phyloP scores from a whole-genome alignment of 2,113 vertebrate genomes.

The Dissostichus mawsoni region DNA sequence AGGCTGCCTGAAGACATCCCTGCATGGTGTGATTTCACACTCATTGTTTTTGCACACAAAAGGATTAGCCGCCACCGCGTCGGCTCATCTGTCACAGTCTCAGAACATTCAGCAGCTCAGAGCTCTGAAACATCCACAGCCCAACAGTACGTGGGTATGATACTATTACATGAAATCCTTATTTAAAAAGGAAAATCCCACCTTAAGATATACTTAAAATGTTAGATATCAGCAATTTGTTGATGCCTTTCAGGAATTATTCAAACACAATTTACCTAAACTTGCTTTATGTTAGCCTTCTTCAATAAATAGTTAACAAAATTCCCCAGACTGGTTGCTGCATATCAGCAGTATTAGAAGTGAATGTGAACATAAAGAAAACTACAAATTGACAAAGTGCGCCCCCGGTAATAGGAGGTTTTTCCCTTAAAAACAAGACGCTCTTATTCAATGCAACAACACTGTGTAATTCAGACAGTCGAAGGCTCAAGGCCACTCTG shows the following conservation, averaged over 20 bases:
- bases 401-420: not conserved
- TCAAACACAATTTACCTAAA: not conserved
- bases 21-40: conserved; percentile 73
- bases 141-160: not conserved
- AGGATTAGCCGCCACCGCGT: conserved; percentile 55
- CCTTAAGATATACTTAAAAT: no score
- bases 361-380: not conserved
- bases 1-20: conserved; percentile 68
- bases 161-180: not conserved
- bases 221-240: not conserved
- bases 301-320: not conserved
- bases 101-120: conserved; percentile 18
- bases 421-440: not conserved
- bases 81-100: conserved; percentile 13
- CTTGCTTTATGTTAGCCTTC: not conserved
- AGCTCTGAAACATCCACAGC: conserved; percentile 4
- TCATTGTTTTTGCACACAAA: conserved; percentile 74
- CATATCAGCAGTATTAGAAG: not conserved
- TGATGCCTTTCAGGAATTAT: not conserved
- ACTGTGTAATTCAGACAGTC: not conserved
- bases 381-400: not conserved
- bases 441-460: not conserved
- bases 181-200: not conserved
- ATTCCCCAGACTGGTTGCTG: not conserved
- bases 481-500: not conserved